Percentiles rank a stretch among this genome's conserved stretches.
Conservation (phyloP, 2,797 vertebrate species). For the Helicolenus hilgendorfi region DNA sequence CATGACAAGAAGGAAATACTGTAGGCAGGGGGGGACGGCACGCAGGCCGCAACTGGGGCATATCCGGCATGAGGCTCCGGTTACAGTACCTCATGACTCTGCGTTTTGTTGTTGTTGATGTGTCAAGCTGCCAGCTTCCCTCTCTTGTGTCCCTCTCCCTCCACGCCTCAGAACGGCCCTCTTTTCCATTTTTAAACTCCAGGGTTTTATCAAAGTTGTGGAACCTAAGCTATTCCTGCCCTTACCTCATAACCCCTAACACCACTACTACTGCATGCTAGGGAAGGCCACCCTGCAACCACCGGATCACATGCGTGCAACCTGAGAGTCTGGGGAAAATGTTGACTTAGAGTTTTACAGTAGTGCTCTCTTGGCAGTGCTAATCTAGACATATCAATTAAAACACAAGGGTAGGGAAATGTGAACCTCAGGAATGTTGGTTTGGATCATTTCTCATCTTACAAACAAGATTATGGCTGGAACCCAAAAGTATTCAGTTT, state of each 20-base stretch:
- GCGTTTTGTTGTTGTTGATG: constrained; percentile 69
- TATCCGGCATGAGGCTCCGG: constrained; percentile 57
- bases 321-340: constrained; percentile 59
- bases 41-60: constrained; percentile 40
- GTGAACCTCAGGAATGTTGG: neutral
- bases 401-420: constrained; percentile 39
- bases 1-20: constrained; percentile 50
- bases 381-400: constrained; percentile 57
- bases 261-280: neutral
- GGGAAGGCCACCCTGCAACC: constrained; percentile 11
- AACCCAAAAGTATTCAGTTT: neutral
- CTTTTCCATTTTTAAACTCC: constrained; percentile 69
- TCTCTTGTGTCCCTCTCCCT: neutral
- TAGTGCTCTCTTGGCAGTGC: constrained; percentile 26
- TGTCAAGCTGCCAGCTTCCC: constrained; percentile 40
- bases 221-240: constrained; percentile 10
- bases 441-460: constrained; percentile 11
- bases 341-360: constrained; percentile 61
- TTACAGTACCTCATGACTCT: constrained; percentile 68
- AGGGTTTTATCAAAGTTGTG: constrained; percentile 30
- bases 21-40: neutral
- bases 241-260: constrained; percentile 18
- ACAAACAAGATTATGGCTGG: constrained; percentile 1
- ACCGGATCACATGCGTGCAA: constrained; percentile 60
- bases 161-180: constrained; percentile 34